Percentiles rank a stretch among this genome's conserved stretches.
Evolutionary conservation across 1,140 invertebrate genomes (phyloP).

Genomic region (Drosophila sucinea): DNA sequence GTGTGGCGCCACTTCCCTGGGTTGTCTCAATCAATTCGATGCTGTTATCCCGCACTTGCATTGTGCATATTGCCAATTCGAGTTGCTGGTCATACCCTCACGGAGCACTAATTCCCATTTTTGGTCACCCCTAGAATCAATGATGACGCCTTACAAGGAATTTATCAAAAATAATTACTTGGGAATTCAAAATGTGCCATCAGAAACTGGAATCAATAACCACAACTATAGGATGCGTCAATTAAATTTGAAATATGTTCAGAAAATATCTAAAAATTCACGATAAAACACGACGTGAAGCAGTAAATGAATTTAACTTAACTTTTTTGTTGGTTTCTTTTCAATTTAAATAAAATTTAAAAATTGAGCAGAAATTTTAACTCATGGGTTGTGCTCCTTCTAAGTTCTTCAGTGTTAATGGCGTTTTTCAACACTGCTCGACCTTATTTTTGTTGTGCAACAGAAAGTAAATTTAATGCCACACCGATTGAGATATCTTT

Average conservation of each 20-base stretch:
- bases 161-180: constrained; percentile 47
- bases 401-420: no score
- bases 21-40: constrained; percentile 24
- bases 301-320: no score
- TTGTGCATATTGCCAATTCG: constrained; percentile 65
- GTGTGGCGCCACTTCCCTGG: constrained; percentile 43
- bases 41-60: constrained; percentile 30
- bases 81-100: constrained; percentile 42
- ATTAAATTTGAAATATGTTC: constrained; percentile 39
- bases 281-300: no score
- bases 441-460: no score
- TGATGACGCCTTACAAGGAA: constrained; percentile 41
- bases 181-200: background rate
- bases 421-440: no score
- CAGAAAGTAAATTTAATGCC: no score
- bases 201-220: background rate
- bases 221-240: constrained; percentile 46
- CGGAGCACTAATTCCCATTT: background rate
- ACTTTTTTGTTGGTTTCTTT: no score
- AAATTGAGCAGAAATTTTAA: no score
- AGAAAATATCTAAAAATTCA: no score
- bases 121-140: constrained; percentile 26
- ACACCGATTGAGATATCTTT: no score
- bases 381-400: no score
- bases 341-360: no score